Conservation (phyloP, 1,140 invertebrate species). For the Lepidurus apus region DNA sequence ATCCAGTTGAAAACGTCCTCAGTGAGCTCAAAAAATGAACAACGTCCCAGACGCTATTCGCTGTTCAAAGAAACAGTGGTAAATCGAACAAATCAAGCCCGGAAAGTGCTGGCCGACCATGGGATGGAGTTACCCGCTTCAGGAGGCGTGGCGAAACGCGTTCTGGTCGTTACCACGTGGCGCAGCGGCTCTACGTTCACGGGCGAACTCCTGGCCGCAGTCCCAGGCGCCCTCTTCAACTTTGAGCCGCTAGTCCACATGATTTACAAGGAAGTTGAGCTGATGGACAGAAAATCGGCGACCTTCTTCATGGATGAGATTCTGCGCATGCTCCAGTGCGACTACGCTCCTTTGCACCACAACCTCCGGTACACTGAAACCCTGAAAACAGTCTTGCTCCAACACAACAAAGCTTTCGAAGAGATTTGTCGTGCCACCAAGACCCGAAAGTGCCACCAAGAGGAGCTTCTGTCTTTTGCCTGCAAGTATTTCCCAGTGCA, state of each 20-base stretch:
- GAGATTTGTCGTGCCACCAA: background rate
- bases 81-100: background rate
- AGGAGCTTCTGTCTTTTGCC: background rate
- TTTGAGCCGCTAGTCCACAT: background rate
- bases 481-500: conserved; percentile 8
- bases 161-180: conserved; percentile 71
- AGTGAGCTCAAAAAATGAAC: too few relatives aligned
- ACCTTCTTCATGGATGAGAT: background rate
- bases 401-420: background rate
- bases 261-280: background rate
- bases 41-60: too few relatives aligned
- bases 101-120: background rate
- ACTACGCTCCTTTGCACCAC: too few relatives aligned
- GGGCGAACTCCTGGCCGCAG: conserved; percentile 56
- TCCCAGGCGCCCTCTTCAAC: background rate
- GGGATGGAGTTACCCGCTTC: background rate
- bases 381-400: background rate
- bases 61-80: background rate
- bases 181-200: conserved; percentile 79
- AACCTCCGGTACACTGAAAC: too few relatives aligned
- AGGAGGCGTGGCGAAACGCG: background rate
- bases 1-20: too few relatives aligned
- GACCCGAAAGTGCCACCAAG: background rate
- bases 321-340: background rate
- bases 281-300: background rate